Evolutionary conservation across 2,888 invertebrate genomes (phyloP).

Genomic region (Pocota personata): DNA sequence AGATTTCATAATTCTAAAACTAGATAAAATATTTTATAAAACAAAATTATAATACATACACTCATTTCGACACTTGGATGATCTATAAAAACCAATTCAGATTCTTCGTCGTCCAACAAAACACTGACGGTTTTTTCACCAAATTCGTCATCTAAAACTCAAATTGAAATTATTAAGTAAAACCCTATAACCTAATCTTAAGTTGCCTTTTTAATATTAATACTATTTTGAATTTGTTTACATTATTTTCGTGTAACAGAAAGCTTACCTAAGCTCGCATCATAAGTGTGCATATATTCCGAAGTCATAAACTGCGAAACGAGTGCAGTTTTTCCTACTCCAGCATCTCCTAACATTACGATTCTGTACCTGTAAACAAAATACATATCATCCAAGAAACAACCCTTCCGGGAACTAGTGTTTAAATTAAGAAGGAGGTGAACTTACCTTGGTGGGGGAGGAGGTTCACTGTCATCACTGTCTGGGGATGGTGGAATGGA

Average conservation of each 20-base stretch:
- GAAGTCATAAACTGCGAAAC: slow-evolving; percentile 97
- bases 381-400: background rate
- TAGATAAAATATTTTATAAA: background rate
- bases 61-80: slow-evolving; percentile 95
- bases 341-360: slow-evolving; percentile 91
- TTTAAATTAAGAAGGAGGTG: background rate
- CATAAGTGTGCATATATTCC: slow-evolving; percentile 97
- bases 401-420: background rate
- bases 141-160: slow-evolving; percentile 94
- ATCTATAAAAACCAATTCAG: slow-evolving; percentile 95
- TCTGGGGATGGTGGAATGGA: slow-evolving; percentile 90
- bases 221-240: background rate
- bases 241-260: background rate
- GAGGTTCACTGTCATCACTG: slow-evolving; percentile 87
- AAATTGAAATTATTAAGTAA: slow-evolving; percentile 82
- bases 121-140: slow-evolving; percentile 96
- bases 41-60: slow-evolving; percentile 85
- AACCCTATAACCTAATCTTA: slow-evolving; percentile 68
- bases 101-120: slow-evolving; percentile 93
- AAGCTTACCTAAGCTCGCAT: slow-evolving; percentile 91
- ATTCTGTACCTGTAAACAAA: slow-evolving; percentile 88
- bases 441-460: slow-evolving; percentile 80
- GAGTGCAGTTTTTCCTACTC: slow-evolving; percentile 95
- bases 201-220: slow-evolving; percentile 7
- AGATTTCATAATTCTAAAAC: background rate